Base-by-base conservation (phyloP, 2,797 vertebrate species). In the Phataginus tetradactyla region DNA sequence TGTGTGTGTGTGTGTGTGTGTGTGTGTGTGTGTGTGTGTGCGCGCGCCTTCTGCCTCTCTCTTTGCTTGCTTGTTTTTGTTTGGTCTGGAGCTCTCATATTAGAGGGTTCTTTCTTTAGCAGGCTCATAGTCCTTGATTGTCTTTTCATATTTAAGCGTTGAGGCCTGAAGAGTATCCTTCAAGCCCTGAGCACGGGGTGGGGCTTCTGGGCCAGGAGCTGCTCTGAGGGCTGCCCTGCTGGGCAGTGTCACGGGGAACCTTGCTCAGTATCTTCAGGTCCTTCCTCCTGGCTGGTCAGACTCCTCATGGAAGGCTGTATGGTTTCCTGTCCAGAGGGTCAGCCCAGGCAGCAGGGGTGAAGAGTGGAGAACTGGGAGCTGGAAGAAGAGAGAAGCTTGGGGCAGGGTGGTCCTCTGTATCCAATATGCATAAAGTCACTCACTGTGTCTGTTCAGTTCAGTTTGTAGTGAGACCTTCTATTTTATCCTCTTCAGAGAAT, bases 61-160 rank as follows among this genome's bases (percentile, higher is more conserved):
- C 72, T 51, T 45, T 25, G 15, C 34, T n/a, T 39, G 12, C 39
- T 4, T 39, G 45, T 42, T 37, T 51, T 14, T 21, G 32, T 45
- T 59, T 23, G 55, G 51, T 32, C 34, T 49, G 39, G 53, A 53
- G 7, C 5, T 81, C 53, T 72, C 55, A 0, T 0, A 0, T 25
- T 21, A 71, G 45, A 91, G 34, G 5, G 7, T 66, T 69, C 53
- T 91, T 79, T 77, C 66, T 95, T 69, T 53, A 34, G 37, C 71
- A 27, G 13, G 27, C 4, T 57, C 18, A 3, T 13, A 1, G 21
- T 68, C 57, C 25, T 57, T 32, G 63, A 29, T 21, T 75, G 57
- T 69, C 42, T 42, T 59, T 42, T 75, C 21, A 1, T 4, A 21
- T 61, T 59, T 68, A 49, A 95, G 63, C 49, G 55, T 2, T 55